Percentiles rank a stretch among this genome's conserved stretches.
These are phyloP conservation scores for Desoria tigrina DNA, from an alignment of 2,888 invertebrate species.

Conservation along the genomic window DNA sequence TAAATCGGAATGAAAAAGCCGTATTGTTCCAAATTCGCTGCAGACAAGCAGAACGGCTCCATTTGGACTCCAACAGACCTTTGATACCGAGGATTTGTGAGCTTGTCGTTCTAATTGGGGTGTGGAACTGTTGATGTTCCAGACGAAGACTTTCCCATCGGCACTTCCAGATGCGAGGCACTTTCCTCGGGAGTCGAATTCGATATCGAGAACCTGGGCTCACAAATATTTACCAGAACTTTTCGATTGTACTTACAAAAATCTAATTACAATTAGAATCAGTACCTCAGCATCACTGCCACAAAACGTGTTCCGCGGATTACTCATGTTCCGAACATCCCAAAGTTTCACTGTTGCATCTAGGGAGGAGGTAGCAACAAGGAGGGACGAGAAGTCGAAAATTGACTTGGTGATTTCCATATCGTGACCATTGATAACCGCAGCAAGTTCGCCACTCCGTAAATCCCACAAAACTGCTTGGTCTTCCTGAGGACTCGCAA, in stretches of 20 bases:
- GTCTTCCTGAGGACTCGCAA: constrained; percentile 20
- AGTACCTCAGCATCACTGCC: constrained; percentile 25
- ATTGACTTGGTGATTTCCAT: constrained; percentile 71
- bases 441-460: constrained; percentile 55
- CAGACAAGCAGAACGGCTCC: constrained; percentile 73
- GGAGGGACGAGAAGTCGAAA: constrained; percentile 68
- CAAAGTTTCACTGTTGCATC: constrained; percentile 72
- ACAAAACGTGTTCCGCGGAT: constrained; percentile 15
- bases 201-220: constrained; percentile 68
- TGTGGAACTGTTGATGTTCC: constrained; percentile 60
- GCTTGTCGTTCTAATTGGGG: constrained; percentile 30
- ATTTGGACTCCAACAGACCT: constrained; percentile 79
- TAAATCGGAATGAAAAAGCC: constrained; percentile 71
- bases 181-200: constrained; percentile 73
- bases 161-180: constrained; percentile 73
- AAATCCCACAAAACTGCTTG: constrained; percentile 44
- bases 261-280: constrained; percentile 15
- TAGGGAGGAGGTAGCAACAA: constrained; percentile 70
- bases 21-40: constrained; percentile 73
- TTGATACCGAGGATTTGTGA: constrained; percentile 40
- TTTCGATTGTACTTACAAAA: constrained; percentile 23
- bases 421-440: constrained; percentile 65
- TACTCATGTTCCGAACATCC: constrained; percentile 64
- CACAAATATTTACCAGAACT: not conserved
- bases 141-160: constrained; percentile 73